A percentile compares a stretch with the other conserved stretches of the same genome.
phyloP scores from a whole-genome alignment of 2,113 vertebrate species.

The Acanthisitta chloris region DNA sequence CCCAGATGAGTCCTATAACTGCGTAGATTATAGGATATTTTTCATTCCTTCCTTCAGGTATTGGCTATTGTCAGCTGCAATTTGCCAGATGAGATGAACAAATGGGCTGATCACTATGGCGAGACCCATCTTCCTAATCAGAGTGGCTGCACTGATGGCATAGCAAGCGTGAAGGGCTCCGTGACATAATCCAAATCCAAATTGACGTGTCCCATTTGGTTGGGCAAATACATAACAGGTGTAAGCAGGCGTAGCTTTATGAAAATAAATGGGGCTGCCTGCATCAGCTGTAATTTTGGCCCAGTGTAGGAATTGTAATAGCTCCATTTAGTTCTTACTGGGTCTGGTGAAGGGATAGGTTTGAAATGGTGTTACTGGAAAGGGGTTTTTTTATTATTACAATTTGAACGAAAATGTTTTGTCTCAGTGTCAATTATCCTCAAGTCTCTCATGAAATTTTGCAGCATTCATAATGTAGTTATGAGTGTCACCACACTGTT shows the following conservation, averaged over 20 bases:
- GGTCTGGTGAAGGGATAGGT: not conserved
- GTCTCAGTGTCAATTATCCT: not conserved
- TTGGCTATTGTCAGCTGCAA: not conserved
- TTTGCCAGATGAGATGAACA: not conserved
- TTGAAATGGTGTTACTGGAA: not conserved
- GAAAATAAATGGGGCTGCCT: not conserved
- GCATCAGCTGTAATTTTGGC: not conserved
- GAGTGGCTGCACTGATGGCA: not conserved
- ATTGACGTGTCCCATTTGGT: not conserved
- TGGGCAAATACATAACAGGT: not conserved
- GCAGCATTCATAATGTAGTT: not conserved
- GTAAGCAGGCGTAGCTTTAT: not conserved
- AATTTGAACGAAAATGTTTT: not conserved
- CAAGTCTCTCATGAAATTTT: not conserved
- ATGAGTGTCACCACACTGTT: not conserved
- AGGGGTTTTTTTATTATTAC: not conserved
- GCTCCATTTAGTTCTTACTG: not conserved
- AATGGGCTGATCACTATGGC: not conserved
- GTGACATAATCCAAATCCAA: not conserved
- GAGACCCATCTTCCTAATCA: constrained; percentile 6
- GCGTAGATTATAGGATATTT: not conserved
- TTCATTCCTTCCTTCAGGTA: constrained; percentile 20
- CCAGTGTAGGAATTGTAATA: not conserved
- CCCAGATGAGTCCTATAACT: not conserved
- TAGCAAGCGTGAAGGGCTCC: not conserved